Percentiles rank a stretch among this genome's conserved stretches.
phyloP scores from a whole-genome alignment of 2,113 vertebrate genomes.

The Chaetodon auriga region DNA sequence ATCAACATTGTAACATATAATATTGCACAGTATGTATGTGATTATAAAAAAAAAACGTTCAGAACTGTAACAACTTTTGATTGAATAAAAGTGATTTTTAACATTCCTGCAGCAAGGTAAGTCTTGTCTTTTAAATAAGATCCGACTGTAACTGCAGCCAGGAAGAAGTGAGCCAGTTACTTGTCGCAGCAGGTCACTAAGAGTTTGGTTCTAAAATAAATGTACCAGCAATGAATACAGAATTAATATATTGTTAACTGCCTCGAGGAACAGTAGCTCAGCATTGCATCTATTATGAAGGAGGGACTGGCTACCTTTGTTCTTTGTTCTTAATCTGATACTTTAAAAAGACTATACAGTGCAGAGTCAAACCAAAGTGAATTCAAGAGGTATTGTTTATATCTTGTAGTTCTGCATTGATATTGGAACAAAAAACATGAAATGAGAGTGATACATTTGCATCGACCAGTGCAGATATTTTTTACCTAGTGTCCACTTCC shows the following conservation, averaged over 20 bases:
- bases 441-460: conserved; percentile 80
- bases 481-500: conserved; percentile 72
- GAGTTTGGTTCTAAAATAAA: background rate
- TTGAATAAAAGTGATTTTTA: conserved; percentile 83
- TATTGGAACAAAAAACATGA: conserved; percentile 78
- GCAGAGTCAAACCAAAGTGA: background rate
- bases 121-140: background rate
- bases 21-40: conserved; percentile 67
- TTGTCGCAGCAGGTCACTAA: background rate
- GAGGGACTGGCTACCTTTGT: background rate
- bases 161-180: background rate
- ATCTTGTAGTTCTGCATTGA: conserved; percentile 37
- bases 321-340: background rate
- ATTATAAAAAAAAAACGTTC: conserved; percentile 65
- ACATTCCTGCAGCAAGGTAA: conserved; percentile 53
- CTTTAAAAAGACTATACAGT: background rate
- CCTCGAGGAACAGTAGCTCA: background rate
- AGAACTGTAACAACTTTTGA: conserved; percentile 58
- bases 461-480: conserved; percentile 77
- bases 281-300: background rate
- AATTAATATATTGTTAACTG: background rate
- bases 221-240: background rate
- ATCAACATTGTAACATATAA: conserved; percentile 54
- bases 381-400: background rate
- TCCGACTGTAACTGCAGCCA: background rate